Evolutionary conservation across 2,888 invertebrate genomes (phyloP), one percentile per base, ranked within the genome.

Genomic region (Orthosia cruda): DNA sequence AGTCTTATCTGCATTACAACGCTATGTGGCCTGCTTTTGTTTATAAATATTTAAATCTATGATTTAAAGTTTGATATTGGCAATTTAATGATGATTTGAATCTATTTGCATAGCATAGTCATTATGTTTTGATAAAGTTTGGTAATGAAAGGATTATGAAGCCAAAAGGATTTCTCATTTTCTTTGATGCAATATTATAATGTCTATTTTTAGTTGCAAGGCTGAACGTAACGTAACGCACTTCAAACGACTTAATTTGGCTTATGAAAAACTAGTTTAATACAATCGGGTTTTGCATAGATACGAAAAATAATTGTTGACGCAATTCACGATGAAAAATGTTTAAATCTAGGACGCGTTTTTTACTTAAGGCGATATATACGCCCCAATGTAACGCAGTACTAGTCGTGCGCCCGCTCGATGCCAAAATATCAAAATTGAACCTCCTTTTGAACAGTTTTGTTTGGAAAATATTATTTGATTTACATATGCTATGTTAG

Each of bases 61-160:
- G n/a, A 57, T 62, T 32, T 7, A 45, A 23, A 26, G 5, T 61
- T 7, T n/a, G 9, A 23, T 18, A 54, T 47, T n/a, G n/a, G 3
- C 32, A 55, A 61, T 32, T 45, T 20, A 26, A 40, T 61, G 12
- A 26, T 23, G 7, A 50, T 49, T 71, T 57, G 9, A 77, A 77
- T 64, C 15, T 54, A 54, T 78, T 78, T 63, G 66, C 79, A 59
- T 73, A 20, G 16, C 18, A 55, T 7, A 55, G 11, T 54, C 15
- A 69, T 61, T 55, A 4, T 20, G 23, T 77, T n/a, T 52, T 15
- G 16, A 52, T 23, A 47, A 26, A 40, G 3, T 15, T 74, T 64
- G 11, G 0, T 4, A 47, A 64, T 55, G 9, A 62, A 47, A 18
- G 15, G 4, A 15, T 55, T 32, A 54, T 32, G 15, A 23, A 49